Conservation (phyloP, 2,888 invertebrate species). For the Tetrapedia diversipes region DNA sequence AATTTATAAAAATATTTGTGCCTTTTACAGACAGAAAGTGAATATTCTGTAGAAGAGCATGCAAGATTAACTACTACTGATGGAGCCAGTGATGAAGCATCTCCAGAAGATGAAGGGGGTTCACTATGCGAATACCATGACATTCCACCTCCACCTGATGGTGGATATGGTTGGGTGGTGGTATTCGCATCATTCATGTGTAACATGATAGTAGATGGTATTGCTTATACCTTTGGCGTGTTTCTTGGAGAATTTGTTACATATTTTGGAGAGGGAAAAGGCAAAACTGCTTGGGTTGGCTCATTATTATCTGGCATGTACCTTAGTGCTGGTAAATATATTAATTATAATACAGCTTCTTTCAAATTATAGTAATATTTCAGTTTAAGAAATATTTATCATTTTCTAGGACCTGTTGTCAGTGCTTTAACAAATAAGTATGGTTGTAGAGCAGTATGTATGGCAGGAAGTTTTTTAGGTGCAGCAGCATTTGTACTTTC, state of each 20-base stretch:
- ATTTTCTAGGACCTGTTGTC: conserved; percentile 91
- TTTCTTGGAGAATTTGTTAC: conserved; percentile 92
- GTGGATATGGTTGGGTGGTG: conserved; percentile 97
- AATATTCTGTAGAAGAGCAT: conserved; percentile 93
- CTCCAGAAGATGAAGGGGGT: conserved; percentile 84
- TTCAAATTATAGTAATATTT: not conserved
- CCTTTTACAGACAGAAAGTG: conserved; percentile 90
- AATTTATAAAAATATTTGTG: not conserved
- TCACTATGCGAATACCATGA: conserved; percentile 89
- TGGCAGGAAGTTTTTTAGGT: conserved; percentile 94
- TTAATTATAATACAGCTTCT: not conserved
- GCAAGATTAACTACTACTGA: conserved; percentile 89
- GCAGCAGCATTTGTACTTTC: conserved; percentile 93
- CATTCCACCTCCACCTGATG: conserved; percentile 94
- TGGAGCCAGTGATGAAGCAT: conserved; percentile 86
- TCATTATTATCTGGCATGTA: conserved; percentile 98
- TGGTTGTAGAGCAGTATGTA: conserved; percentile 96
- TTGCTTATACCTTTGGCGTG: conserved; percentile 99
- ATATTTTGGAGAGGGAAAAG: conserved; percentile 93
- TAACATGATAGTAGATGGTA: conserved; percentile 99
- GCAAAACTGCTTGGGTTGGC: conserved; percentile 96
- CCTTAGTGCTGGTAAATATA: conserved; percentile 91
- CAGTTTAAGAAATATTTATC: not conserved
- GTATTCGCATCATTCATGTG: conserved; percentile 98
- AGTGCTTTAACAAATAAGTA: conserved; percentile 98